phyloP scores from a whole-genome alignment of 35 echinoderm and acorn worm species.

The Ophioderma brevispina region DNA sequence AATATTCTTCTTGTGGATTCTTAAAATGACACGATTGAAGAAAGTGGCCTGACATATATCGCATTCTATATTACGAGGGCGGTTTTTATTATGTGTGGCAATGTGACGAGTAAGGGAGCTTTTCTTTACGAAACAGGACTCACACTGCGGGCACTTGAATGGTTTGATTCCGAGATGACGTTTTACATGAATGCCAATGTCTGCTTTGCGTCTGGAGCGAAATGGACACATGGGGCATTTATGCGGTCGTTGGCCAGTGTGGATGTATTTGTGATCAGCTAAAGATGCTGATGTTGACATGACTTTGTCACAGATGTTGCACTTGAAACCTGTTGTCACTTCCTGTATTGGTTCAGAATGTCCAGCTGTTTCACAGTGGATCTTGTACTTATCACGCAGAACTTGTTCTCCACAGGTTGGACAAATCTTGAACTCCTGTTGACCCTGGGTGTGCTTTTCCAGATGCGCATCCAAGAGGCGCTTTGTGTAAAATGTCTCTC shows the following conservation, averaged over 20 bases:
- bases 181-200: constrained; percentile 79
- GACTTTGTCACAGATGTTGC: background rate
- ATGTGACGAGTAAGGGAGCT: constrained; percentile 64
- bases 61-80: constrained; percentile 57
- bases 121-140: constrained; percentile 53
- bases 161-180: constrained; percentile 87
- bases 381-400: background rate
- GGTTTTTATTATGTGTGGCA: constrained; percentile 52
- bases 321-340: background rate
- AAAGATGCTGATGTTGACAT: background rate
- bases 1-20: constrained; percentile 60
- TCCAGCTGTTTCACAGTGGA: background rate
- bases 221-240: constrained; percentile 71
- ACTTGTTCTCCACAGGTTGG: background rate
- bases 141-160: constrained; percentile 74
- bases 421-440: background rate
- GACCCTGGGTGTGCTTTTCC: background rate
- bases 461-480: background rate
- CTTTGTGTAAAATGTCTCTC: background rate
- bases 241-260: constrained; percentile 69
- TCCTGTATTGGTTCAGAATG: background rate
- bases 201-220: constrained; percentile 43
- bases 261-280: constrained; percentile 66
- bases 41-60: constrained; percentile 62
- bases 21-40: constrained; percentile 53